Base-by-base conservation (phyloP, 2,888 invertebrate genomes). In the Punctoribates punctum region DNA sequence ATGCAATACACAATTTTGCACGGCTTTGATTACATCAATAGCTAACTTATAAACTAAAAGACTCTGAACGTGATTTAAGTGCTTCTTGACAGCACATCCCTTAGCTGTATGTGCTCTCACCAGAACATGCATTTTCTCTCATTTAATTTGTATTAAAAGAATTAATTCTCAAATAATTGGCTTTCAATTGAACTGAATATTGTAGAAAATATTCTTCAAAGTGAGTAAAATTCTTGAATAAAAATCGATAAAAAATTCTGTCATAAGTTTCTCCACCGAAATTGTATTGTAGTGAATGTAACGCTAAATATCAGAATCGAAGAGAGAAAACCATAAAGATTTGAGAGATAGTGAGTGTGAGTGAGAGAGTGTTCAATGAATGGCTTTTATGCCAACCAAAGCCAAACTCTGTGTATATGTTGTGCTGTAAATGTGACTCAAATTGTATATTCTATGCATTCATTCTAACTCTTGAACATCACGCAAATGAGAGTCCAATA, bases 61-160 rank as follows among this genome's bases (percentile, higher is more conserved):
- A 67, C 67, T 67, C 38, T 17, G 23, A 60, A 42, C 67, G 67
- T 67, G 67, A 67, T 67, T 67, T 67, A 67, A 67, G 67, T 67
- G 67, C 67, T 67, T 67, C 67, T 67, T 67, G 67, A 67, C 67
- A 67, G 67, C 67, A 67, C 67, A 67, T 67, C 38, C 67, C 38
- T 67, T 62, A 62, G 38, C 13, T 67, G 2, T 67, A 67, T 67
- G 67, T 67, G 67, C 38, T 67, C 54, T 54, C 62, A 34, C 13
- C 62, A 62, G 15, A 62, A 62, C 62, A 62, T 34, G 62, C 27
- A 62, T 67, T 67, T 62, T 27, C 57, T 38, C n/a, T 38, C 42
- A 67, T 67, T 67, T 38, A 29, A 38, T 29, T 67, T 20, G 8
- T 9, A 54, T 54, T 54, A n/a, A 54, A 54, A 20, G 4, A 23